Conservation (phyloP, 2,113 vertebrate species). For the Murina feae region DNA sequence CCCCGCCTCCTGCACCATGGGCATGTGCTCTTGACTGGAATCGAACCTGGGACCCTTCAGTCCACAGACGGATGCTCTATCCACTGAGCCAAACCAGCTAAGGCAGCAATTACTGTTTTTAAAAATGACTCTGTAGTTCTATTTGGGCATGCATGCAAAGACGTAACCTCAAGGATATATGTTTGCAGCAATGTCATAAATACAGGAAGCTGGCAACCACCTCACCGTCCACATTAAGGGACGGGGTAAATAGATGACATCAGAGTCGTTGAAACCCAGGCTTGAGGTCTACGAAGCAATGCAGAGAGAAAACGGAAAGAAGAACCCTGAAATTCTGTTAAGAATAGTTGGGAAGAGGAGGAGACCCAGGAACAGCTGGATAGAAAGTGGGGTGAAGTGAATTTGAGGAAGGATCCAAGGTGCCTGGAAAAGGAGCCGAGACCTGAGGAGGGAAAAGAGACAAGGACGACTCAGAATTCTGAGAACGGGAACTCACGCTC, state of each 20-base stretch:
- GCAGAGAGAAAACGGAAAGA: not conserved
- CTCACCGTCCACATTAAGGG: not conserved
- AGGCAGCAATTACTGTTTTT: not conserved
- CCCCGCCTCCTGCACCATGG: too few relatives aligned
- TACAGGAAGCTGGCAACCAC: not conserved
- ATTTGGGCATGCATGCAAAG: not conserved
- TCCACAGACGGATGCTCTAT: too few relatives aligned
- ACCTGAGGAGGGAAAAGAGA: not conserved
- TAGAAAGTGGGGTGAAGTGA: not conserved
- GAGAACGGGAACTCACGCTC: not conserved
- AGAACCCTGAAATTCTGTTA: too few relatives aligned
- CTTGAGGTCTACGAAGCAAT: not conserved
- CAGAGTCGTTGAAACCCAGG: not conserved
- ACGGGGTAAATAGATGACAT: not conserved
- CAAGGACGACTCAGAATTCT: not conserved
- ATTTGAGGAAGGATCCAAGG: not conserved
- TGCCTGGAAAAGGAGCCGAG: not conserved
- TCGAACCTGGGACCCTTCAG: too few relatives aligned
- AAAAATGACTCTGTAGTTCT: not conserved
- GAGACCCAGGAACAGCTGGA: not conserved
- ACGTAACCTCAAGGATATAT: not conserved
- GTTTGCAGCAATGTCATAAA: not conserved
- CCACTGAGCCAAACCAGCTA: too few relatives aligned
- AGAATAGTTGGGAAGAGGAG: not conserved
- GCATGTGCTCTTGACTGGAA: too few relatives aligned